phyloP scores from a whole-genome alignment of 2,888 invertebrate species.

The Odontocolon sp. region DNA sequence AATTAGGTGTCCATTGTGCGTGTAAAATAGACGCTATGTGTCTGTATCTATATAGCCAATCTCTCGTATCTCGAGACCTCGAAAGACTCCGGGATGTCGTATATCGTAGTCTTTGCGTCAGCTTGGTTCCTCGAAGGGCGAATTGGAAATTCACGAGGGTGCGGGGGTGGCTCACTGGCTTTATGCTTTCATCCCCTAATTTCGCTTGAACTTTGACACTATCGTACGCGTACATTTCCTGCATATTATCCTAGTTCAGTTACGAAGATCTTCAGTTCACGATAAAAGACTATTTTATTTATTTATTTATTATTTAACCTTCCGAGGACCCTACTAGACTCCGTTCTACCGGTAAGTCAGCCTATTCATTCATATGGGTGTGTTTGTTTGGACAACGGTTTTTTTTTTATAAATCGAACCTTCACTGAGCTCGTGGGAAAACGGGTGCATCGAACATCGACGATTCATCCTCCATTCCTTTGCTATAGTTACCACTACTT shows the following conservation, averaged over 20 bases:
- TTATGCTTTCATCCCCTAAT: constrained; percentile 64
- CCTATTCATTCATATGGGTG: constrained; percentile 67
- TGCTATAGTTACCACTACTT: constrained; percentile 41
- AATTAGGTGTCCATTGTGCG: constrained; percentile 77
- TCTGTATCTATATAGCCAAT: constrained; percentile 10
- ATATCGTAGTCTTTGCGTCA: constrained; percentile 72
- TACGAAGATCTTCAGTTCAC: no score
- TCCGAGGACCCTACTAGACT: background rate
- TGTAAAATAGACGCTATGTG: constrained; percentile 33
- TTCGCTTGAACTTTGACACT: constrained; percentile 64
- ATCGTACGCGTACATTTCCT: background rate
- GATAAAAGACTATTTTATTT: constrained; percentile 3
- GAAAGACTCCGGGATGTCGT: constrained; percentile 75
- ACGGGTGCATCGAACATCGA: constrained; percentile 64
- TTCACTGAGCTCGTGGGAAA: constrained; percentile 75
- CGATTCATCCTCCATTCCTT: constrained; percentile 65
- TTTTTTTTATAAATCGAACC: constrained; percentile 65
- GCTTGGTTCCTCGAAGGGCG: constrained; percentile 32
- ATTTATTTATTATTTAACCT: background rate
- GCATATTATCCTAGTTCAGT: no score
- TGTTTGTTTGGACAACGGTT: constrained; percentile 81
- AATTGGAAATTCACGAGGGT: constrained; percentile 52
- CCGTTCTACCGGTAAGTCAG: constrained; percentile 37
- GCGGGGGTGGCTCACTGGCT: background rate
- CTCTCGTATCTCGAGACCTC: constrained; percentile 27